A percentile compares a stretch with the other conserved stretches of the same genome.
Evolutionary conservation across 2,888 invertebrate genomes (phyloP).

Genomic region (Nemurella pictetii): DNA sequence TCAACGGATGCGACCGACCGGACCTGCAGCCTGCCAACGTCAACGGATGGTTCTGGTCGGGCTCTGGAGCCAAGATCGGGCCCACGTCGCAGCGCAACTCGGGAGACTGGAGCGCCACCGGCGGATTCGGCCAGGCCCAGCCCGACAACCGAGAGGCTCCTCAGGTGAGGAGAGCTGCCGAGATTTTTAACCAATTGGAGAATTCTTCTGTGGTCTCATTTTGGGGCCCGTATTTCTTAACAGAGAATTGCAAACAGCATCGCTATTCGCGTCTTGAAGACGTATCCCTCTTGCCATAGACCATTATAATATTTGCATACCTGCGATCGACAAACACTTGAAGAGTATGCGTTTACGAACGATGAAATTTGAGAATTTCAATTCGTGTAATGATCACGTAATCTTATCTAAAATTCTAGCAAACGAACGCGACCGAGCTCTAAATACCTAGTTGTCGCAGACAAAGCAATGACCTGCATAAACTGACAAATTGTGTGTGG

Average conservation of each 20-base stretch:
- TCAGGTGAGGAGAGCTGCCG: constrained; percentile 60
- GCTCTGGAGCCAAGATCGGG: constrained; percentile 88
- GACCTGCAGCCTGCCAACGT: constrained; percentile 83
- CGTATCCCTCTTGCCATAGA: too few relatives aligned
- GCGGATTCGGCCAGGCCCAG: constrained; percentile 84
- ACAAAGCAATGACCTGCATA: constrained; percentile 8
- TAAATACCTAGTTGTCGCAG: constrained; percentile 4
- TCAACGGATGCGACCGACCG: constrained; percentile 82
- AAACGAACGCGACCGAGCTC: neutral
- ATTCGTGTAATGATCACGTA: too few relatives aligned
- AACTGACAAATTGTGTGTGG: constrained; percentile 1
- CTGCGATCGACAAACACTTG: too few relatives aligned
- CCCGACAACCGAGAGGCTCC: constrained; percentile 90
- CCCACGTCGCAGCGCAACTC: constrained; percentile 85
- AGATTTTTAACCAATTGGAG: too few relatives aligned
- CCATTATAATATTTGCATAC: too few relatives aligned
- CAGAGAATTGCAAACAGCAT: too few relatives aligned
- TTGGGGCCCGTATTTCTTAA: too few relatives aligned
- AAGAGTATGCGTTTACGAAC: too few relatives aligned
- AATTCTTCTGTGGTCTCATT: too few relatives aligned
- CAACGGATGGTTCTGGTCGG: constrained; percentile 94
- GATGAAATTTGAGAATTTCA: too few relatives aligned
- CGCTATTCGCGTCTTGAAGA: too few relatives aligned
- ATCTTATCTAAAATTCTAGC: neutral
- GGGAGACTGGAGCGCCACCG: constrained; percentile 88